Percentiles rank a stretch among this genome's conserved stretches.
Evolutionary conservation across 2,888 invertebrate species (phyloP).

Genomic region (Mimas tiliae): DNA sequence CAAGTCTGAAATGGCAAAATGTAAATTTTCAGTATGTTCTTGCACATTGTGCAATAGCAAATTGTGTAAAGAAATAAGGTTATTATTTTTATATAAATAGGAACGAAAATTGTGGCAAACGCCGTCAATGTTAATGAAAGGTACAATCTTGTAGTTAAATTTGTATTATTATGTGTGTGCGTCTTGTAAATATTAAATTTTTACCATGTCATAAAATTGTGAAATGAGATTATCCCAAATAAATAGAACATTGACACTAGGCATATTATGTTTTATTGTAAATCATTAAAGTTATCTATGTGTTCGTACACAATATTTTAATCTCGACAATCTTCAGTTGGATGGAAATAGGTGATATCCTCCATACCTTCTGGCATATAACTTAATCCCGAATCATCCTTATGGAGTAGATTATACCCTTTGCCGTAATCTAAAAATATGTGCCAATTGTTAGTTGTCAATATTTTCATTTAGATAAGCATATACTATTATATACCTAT

Average conservation of each 20-base stretch:
- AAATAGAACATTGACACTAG: conserved; percentile 79
- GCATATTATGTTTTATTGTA: conserved; percentile 41
- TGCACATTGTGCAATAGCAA: conserved; percentile 75
- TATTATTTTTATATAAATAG: conserved; percentile 80
- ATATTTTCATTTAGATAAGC: not conserved
- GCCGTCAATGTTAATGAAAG: conserved; percentile 70
- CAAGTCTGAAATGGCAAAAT: conserved; percentile 36
- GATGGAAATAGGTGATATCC: conserved; percentile 81
- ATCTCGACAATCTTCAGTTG: conserved; percentile 38
- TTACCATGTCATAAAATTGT: conserved; percentile 79
- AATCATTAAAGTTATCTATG: conserved; percentile 11
- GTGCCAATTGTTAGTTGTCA: not conserved
- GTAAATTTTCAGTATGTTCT: conserved; percentile 59
- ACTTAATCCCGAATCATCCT: conserved; percentile 81
- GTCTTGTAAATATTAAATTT: conserved; percentile 81
- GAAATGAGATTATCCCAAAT: conserved; percentile 82
- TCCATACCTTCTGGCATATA: conserved; percentile 89
- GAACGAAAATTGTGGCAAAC: conserved; percentile 65
- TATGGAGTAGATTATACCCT: conserved; percentile 84
- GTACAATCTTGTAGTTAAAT: conserved; percentile 78
- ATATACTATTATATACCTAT: too few species aligned
- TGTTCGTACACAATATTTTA: not conserved
- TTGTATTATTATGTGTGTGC: conserved; percentile 70
- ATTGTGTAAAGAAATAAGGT: conserved; percentile 74
- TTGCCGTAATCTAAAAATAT: conserved; percentile 85